phyloP scores from a whole-genome alignment of 2,113 vertebrate genomes.

The Hystrix brachyura region DNA sequence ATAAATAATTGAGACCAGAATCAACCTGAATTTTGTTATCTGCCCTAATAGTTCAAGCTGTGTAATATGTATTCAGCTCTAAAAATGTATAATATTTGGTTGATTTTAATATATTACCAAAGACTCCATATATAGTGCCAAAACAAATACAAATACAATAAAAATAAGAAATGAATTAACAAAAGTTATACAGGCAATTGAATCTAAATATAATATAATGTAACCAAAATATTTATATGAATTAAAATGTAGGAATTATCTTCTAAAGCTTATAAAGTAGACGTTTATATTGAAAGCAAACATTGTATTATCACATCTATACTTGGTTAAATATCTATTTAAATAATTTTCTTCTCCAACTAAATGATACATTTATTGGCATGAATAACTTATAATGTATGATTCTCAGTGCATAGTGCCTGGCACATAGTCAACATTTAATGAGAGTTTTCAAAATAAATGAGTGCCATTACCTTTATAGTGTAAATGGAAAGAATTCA shows the following conservation, averaged over 20 bases:
- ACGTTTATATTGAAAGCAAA: not conserved
- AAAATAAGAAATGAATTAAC: not conserved
- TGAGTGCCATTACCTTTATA: not conserved
- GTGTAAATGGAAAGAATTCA: not conserved
- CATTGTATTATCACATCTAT: not conserved
- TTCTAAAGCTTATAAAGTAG: not conserved
- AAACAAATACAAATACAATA: not conserved
- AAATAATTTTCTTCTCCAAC: not conserved
- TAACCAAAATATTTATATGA: not conserved
- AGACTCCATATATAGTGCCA: not conserved
- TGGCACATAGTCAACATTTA: not conserved
- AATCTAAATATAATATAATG: not conserved
- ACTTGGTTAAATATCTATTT: not conserved
- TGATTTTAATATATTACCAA: not conserved
- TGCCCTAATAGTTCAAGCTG: not conserved
- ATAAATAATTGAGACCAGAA: not conserved
- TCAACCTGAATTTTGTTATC: not conserved
- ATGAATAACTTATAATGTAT: not conserved
- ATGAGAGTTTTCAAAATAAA: slow-evolving; percentile 2
- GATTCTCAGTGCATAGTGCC: not conserved
- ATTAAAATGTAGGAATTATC: not conserved
- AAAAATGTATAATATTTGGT: not conserved
- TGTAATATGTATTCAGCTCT: not conserved
- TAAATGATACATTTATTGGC: not conserved
- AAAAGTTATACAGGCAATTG: not conserved